These are phyloP conservation scores for Zeus faber DNA, from an alignment of 2,113 vertebrate species.

Conservation along the genomic window DNA sequence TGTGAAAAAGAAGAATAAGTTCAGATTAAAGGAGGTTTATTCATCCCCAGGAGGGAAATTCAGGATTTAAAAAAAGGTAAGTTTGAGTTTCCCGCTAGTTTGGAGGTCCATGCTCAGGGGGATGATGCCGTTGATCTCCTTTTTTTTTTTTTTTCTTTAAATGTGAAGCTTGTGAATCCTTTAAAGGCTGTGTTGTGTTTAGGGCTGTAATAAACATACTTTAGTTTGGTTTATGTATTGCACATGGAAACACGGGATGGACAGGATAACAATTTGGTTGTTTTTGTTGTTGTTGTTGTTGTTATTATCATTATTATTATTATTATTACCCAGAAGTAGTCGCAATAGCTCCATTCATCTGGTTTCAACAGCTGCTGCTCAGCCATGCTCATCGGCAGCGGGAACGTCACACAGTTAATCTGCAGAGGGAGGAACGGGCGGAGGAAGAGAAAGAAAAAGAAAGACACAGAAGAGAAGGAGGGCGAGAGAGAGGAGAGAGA, in stretches of 20 bases:
- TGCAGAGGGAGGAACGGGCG: slow-evolving; percentile 43
- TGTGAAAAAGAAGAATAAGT: too few relatives aligned
- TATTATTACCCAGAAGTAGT: slow-evolving; percentile 95
- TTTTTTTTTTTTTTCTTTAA: too few relatives aligned
- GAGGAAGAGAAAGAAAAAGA: background rate
- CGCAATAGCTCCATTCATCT: slow-evolving; percentile 97
- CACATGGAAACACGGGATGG: background rate
- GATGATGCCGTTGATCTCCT: too few relatives aligned
- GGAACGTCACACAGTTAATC: slow-evolving; percentile 97
- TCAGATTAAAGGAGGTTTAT: too few relatives aligned
- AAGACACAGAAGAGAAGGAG: background rate
- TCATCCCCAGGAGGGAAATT: too few relatives aligned
- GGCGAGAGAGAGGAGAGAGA: background rate
- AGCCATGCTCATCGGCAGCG: slow-evolving; percentile 81
- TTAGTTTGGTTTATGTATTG: too few relatives aligned
- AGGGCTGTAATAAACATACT: too few relatives aligned
- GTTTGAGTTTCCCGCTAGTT: too few relatives aligned
- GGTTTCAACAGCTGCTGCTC: slow-evolving; percentile 97
- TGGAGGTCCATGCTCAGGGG: too few relatives aligned
- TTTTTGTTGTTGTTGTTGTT: background rate
- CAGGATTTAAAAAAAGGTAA: too few relatives aligned
- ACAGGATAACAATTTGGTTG: background rate
- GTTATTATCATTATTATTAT: background rate
- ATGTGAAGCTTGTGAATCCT: too few relatives aligned
- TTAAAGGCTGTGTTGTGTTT: too few relatives aligned